These are phyloP conservation scores for Taeniopygia guttata DNA, from an alignment of 2,797 vertebrate species.

Conservation along the genomic window DNA sequence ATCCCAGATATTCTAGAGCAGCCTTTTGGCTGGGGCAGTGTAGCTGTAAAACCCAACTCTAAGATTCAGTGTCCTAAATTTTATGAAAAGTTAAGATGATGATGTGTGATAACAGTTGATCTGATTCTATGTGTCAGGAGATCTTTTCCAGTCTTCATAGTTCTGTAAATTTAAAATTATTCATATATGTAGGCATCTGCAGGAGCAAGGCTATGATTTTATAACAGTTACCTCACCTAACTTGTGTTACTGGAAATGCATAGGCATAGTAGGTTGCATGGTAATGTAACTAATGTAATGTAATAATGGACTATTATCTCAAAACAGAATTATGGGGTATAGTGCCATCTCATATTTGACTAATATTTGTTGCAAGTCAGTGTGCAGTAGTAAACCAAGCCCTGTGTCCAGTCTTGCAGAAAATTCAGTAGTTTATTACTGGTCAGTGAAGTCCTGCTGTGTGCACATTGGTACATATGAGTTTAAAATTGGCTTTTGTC, in stretches of 20 bases:
- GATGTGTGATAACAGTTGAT: background rate
- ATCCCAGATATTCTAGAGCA: background rate
- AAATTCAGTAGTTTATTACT: background rate
- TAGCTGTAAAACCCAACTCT: background rate
- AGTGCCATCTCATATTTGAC: background rate
- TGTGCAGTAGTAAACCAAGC: background rate
- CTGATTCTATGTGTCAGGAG: background rate
- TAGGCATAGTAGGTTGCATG: background rate
- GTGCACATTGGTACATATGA: background rate
- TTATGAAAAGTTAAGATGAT: background rate
- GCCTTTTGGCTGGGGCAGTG: background rate
- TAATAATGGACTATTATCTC: background rate
- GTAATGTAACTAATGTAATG: background rate
- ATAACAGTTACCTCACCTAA: background rate
- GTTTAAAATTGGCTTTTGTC: background rate
- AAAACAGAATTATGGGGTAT: background rate
- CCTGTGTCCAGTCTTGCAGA: background rate
- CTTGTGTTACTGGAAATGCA: slow-evolving; percentile 35
- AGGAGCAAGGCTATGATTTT: background rate
- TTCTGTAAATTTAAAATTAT: background rate
- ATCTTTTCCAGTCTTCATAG: background rate
- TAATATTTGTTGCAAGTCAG: background rate
- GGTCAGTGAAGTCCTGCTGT: background rate
- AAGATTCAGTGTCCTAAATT: background rate
- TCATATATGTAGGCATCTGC: background rate